Evolutionary conservation across 2,113 vertebrate species (phyloP).

Genomic region (Haplotaxodon microlepis): DNA sequence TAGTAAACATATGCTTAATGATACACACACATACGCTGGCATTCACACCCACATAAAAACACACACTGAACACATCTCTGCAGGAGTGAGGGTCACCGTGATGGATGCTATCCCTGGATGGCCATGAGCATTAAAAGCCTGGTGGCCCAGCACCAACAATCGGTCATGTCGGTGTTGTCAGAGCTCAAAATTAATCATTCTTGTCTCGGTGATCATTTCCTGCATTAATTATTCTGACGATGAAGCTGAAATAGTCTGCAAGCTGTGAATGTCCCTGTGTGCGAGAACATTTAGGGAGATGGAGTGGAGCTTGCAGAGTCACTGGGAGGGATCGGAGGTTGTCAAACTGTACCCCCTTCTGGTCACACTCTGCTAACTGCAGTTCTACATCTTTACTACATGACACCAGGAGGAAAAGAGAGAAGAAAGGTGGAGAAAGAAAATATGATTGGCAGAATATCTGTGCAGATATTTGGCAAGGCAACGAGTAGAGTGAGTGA

Average conservation of each 20-base stretch:
- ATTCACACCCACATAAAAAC: not conserved
- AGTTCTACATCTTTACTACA: conserved; percentile 46
- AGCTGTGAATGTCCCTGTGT: conserved; percentile 4
- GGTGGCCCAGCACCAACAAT: conserved; percentile 50
- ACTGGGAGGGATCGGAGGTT: conserved; percentile 59
- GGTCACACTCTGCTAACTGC: conserved; percentile 60
- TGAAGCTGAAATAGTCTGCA: conserved; percentile 63
- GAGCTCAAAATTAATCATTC: conserved; percentile 44
- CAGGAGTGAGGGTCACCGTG: conserved; percentile 56
- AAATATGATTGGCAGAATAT: not conserved
- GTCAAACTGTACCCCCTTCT: conserved; percentile 65
- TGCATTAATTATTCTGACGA: conserved; percentile 60
- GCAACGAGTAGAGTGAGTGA: not conserved
- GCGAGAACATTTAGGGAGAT: conserved; percentile 46
- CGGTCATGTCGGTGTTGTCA: conserved; percentile 37
- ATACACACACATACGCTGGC: not conserved
- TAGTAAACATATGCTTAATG: not conserved
- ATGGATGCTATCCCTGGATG: conserved; percentile 58
- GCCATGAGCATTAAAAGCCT: conserved; percentile 64
- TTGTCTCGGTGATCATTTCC: conserved; percentile 24
- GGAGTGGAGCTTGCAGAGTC: conserved; percentile 50
- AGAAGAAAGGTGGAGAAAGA: not conserved
- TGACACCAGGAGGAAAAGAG: conserved; percentile 39
- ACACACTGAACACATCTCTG: conserved; percentile 33
- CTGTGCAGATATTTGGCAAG: not conserved